Conservation (phyloP, 2,888 invertebrate species). For the Cerceris ruficornis region DNA sequence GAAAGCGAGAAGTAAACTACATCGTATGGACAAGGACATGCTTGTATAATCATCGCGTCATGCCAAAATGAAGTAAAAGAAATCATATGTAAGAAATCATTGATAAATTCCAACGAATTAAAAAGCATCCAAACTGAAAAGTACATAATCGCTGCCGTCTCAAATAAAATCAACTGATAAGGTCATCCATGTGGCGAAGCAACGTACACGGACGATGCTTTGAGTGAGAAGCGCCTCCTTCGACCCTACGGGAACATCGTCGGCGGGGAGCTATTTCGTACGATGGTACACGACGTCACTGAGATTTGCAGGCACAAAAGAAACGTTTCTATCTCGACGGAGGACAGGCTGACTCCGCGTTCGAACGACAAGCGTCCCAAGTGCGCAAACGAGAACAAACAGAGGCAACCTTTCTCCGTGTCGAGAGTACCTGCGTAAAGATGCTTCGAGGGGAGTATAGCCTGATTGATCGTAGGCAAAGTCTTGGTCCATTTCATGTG, state of each 20-base stretch:
- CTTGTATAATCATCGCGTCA: constrained; percentile 56
- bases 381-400: constrained; percentile 23
- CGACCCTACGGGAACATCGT: too few species aligned
- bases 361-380: neutral
- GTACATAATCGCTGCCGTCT: constrained; percentile 73
- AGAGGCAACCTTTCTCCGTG: constrained; percentile 20
- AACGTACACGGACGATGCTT: constrained; percentile 17
- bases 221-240: constrained; percentile 10
- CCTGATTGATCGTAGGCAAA: constrained; percentile 82
- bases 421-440: constrained; percentile 75
- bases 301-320: constrained; percentile 7
- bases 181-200: constrained; percentile 22
- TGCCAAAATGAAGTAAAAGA: constrained; percentile 60
- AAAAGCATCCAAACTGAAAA: constrained; percentile 74
- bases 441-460: constrained; percentile 76
- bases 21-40: constrained; percentile 57
- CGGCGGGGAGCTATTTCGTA: too few species aligned
- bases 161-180: constrained; percentile 39
- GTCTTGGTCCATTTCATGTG: constrained; percentile 83
- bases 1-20: constrained; percentile 34
- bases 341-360: neutral
- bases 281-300: neutral
- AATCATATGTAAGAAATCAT: constrained; percentile 51
- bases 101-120: constrained; percentile 19
- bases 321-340: constrained; percentile 3